Evolutionary conservation across 2,888 invertebrate species (phyloP), one percentile per base, ranked within the genome.

Genomic region (Mythimna ferrago): DNA sequence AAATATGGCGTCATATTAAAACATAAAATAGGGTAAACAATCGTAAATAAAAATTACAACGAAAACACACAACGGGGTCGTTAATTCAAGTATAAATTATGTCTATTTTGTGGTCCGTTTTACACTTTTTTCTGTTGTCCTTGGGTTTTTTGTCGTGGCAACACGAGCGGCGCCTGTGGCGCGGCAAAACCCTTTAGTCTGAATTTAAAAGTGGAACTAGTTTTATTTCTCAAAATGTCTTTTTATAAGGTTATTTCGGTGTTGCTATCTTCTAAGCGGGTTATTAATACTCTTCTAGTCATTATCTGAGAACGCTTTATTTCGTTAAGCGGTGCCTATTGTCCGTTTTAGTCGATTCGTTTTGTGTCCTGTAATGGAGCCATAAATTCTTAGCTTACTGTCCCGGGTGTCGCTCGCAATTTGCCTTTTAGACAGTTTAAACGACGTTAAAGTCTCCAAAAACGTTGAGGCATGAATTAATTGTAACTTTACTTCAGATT

Each of bases 21-120:
- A 96, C 96, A 96, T 95, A 96, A 96, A 96, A 93, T 93, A 93
- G 93, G 92, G 92, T 95, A 96, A 96, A 96, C 95, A 96, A 95
- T 95, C 94, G 93, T 96, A 95, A 96, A 96, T 96, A 95, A 95
- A 95, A 92, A 94, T 94, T 93, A 95, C 93, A 94, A 90, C 91
- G 89, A 94, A 95, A 93, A 92, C 92, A 93, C 90, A 96, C 95
- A 95, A 94, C 92, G 89, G 90, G 87, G 82, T 93, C 94, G 92
- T 95, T 95, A 95, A 94, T 95, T 94, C 91, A 88, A 88, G 84
- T 90, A 94, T 95, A 95, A 95, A 93, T 95, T 94, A 96, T 95
- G 94, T 93, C 92, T 93, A 93, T 94, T 94, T 93, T 93, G 93
- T 94, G 92, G 90, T 88, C 88, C 90, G 91, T 90, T 94, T 96